phyloP scores from a whole-genome alignment of 2,797 vertebrate species.

The Phoebastria nigripes region DNA sequence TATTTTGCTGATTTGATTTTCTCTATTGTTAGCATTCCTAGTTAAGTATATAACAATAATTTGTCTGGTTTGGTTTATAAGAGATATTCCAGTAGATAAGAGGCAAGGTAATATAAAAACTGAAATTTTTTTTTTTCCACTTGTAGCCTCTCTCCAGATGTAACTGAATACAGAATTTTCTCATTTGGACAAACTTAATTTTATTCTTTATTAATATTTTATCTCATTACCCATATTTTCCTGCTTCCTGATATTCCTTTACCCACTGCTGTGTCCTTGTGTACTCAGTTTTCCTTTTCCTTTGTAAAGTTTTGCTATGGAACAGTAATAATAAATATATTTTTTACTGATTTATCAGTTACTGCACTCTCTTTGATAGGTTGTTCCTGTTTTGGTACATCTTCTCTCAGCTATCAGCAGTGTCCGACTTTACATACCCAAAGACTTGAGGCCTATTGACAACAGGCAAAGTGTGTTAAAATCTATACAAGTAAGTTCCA shows the following conservation, averaged over 20 bases:
- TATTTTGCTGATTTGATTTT: background rate
- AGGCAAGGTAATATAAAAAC: background rate
- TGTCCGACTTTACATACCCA: conserved; percentile 93
- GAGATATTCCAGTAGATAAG: background rate
- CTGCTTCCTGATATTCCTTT: background rate
- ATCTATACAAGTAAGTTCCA: conserved; percentile 86
- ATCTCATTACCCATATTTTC: background rate
- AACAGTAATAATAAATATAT: background rate
- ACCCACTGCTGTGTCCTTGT: background rate
- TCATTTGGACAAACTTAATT: background rate
- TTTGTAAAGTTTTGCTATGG: background rate
- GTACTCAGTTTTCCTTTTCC: background rate
- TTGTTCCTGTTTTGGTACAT: conserved; percentile 93
- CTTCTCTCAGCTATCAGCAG: conserved; percentile 93
- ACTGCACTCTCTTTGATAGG: conserved; percentile 70
- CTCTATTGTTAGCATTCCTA: background rate
- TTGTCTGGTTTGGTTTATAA: background rate
- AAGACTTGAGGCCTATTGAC: conserved; percentile 91
- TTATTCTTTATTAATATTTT: background rate
- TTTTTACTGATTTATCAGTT: background rate
- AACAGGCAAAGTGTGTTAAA: conserved; percentile 94
- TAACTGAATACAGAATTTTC: background rate
- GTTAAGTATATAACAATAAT: background rate
- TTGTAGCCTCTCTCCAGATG: background rate
- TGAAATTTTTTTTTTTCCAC: background rate